Evolutionary conservation across 2,113 vertebrate species (phyloP).

Genomic region (Paratilapia polleni): DNA sequence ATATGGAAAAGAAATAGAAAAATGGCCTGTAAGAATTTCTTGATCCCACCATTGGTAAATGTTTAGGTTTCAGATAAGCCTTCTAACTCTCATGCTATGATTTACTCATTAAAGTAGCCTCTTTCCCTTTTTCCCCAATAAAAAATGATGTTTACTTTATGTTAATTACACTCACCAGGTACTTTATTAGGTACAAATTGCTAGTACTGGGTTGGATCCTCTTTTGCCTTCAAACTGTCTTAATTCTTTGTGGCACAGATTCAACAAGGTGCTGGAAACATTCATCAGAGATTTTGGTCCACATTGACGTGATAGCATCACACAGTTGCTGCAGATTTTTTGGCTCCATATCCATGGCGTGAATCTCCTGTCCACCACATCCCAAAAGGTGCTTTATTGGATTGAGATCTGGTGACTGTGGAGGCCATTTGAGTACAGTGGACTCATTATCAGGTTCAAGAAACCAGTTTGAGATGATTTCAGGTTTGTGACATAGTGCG

Average conservation of each 20-base stretch:
- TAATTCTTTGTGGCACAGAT: background rate
- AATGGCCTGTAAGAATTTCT: background rate
- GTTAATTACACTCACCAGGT: background rate
- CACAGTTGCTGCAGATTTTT: background rate
- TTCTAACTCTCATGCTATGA: background rate
- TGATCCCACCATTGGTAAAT: background rate
- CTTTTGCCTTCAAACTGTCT: background rate
- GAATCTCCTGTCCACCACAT: background rate
- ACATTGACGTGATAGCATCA: background rate
- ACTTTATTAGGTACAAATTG: background rate
- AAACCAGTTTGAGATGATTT: accelerated
- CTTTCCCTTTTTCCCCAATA: background rate
- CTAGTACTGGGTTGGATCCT: background rate
- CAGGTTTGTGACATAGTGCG: background rate
- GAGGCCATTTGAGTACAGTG: background rate
- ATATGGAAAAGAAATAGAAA: background rate
- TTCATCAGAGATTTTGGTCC: background rate
- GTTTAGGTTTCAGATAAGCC: background rate
- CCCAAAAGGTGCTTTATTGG: background rate
- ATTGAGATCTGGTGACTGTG: background rate
- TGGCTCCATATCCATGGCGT: background rate
- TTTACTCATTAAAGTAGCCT: background rate
- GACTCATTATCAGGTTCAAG: background rate
- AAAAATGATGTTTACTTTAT: background rate
- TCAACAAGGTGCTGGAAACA: background rate